Evolutionary conservation across 2,797 vertebrate species (phyloP).

Genomic region (Caiman crocodilus): DNA sequence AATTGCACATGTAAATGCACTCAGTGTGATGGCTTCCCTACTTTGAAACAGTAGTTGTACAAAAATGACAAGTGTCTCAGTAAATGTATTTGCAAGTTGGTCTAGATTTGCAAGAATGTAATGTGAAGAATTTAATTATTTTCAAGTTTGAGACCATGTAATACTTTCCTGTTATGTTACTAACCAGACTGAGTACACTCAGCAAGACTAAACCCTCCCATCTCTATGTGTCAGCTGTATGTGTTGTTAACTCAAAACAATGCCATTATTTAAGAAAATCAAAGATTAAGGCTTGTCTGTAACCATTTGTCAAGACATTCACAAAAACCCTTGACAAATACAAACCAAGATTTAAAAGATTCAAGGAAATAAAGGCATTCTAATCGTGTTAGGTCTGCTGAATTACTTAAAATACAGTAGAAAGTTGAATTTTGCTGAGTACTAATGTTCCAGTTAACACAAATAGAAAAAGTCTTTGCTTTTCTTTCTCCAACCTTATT

Average conservation of each 20-base stretch:
- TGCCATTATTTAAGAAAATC: neutral
- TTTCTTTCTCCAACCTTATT: neutral
- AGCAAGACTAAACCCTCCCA: neutral
- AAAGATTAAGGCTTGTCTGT: neutral
- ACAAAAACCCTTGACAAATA: slow-evolving; percentile 6
- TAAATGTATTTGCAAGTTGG: neutral
- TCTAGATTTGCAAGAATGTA: neutral
- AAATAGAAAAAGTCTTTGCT: neutral
- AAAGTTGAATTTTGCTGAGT: slow-evolving; percentile 12
- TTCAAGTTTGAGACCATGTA: slow-evolving; percentile 14
- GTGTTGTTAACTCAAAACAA: neutral
- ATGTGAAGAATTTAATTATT: neutral
- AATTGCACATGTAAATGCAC: no score
- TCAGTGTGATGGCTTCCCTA: neutral
- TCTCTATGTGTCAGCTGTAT: slow-evolving; percentile 12
- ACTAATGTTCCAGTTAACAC: neutral
- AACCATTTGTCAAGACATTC: neutral
- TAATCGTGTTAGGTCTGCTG: neutral
- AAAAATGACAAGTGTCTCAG: neutral
- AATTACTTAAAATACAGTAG: neutral
- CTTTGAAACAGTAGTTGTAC: neutral
- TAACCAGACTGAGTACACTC: slow-evolving; percentile 10
- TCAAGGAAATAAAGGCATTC: neutral
- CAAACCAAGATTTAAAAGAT: neutral
- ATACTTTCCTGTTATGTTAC: slow-evolving; percentile 16